phyloP scores from a whole-genome alignment of 2,113 vertebrate species.

The Chionodraco myersi region DNA sequence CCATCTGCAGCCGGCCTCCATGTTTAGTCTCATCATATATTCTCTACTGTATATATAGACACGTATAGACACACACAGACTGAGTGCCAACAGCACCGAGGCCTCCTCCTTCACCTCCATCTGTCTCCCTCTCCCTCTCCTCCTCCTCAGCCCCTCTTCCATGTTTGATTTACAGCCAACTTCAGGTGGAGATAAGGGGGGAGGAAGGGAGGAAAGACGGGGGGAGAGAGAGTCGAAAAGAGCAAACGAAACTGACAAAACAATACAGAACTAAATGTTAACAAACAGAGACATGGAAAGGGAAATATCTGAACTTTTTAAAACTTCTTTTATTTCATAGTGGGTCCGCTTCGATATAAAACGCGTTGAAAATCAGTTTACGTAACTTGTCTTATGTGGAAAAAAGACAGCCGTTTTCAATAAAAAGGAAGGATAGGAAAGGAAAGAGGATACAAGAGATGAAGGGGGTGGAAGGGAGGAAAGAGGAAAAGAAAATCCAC shows the following conservation, averaged over 20 bases:
- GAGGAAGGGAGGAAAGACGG: background rate
- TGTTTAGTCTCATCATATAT: constrained; percentile 58
- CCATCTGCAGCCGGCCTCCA: constrained; percentile 71
- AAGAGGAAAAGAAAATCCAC: too few relatives aligned
- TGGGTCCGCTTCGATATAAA: background rate
- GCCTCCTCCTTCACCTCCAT: constrained; percentile 77
- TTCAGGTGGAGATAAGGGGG: constrained; percentile 60
- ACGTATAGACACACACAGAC: constrained; percentile 54
- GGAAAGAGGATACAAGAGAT: background rate
- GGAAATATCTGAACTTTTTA: background rate
- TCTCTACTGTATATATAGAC: constrained; percentile 51
- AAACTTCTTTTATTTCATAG: too few relatives aligned
- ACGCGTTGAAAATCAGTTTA: background rate
- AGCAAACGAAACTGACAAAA: constrained; percentile 21
- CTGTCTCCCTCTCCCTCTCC: constrained; percentile 68
- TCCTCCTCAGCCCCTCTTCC: background rate
- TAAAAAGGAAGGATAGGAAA: background rate
- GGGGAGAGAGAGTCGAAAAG: constrained; percentile 14
- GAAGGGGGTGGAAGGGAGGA: background rate
- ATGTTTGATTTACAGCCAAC: constrained; percentile 60
- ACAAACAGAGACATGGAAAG: background rate
- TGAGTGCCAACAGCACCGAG: constrained; percentile 66
- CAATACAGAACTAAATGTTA: background rate
- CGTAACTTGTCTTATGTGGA: too few relatives aligned
- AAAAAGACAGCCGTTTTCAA: too few relatives aligned